phyloP scores from a whole-genome alignment of 2,113 vertebrate genomes.

The Pandion haliaetus region DNA sequence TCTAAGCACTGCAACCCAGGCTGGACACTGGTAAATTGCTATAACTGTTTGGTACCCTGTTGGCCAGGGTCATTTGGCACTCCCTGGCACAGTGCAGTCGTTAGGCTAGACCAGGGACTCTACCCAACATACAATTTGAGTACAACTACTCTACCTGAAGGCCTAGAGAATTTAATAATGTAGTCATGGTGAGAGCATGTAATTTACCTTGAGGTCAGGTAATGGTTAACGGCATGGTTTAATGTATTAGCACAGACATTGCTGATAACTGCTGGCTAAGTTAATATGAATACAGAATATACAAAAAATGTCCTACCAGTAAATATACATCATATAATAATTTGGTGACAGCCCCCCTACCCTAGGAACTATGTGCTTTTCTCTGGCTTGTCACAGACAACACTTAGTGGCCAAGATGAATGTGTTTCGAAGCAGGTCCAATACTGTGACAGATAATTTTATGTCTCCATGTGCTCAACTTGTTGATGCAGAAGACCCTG shows the following conservation, averaged over 20 bases:
- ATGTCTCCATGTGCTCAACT: not conserved
- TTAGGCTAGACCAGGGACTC: not conserved
- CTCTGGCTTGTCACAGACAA: not conserved
- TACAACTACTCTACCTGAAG: not conserved
- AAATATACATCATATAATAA: not conserved
- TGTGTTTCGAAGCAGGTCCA: not conserved
- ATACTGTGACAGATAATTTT: not conserved
- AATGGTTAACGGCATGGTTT: no score
- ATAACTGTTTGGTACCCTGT: not conserved
- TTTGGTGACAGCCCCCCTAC: not conserved
- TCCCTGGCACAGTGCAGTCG: not conserved
- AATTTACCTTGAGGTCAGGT: not conserved
- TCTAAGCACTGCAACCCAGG: not conserved
- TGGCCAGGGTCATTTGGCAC: not conserved
- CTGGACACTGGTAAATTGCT: not conserved
- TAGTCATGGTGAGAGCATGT: not conserved
- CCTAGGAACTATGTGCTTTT: not conserved
- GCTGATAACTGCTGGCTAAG: not conserved
- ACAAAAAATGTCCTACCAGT: not conserved
- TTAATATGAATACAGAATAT: not conserved
- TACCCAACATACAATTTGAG: not conserved
- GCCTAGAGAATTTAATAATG: not conserved
- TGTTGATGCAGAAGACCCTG: not conserved
- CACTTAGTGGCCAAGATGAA: not conserved
- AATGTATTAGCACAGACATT: not conserved